Conservation (phyloP, 2,113 vertebrate species). For the Xenopus borealis region DNA sequence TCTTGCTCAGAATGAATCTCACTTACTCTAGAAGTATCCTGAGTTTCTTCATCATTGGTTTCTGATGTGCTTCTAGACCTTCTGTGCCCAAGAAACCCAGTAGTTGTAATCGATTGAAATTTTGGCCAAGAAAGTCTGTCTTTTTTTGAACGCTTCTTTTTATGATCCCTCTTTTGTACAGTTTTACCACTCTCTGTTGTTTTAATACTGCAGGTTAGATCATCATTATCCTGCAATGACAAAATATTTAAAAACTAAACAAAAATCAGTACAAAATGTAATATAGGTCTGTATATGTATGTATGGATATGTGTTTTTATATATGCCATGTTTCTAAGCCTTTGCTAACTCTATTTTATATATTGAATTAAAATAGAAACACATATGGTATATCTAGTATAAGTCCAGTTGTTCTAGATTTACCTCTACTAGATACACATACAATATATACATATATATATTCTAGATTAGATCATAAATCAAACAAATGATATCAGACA, state of each 20-base stretch:
- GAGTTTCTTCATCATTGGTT: slow-evolving; percentile 53
- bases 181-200: slow-evolving; percentile 61
- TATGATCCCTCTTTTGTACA: slow-evolving; percentile 51
- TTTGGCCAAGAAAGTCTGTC: slow-evolving; percentile 73
- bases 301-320: too few species aligned
- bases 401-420: too few species aligned
- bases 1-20: slow-evolving; percentile 56
- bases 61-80: slow-evolving; percentile 73
- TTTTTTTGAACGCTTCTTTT: slow-evolving; percentile 58
- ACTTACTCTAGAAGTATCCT: slow-evolving; percentile 57
- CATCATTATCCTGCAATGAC: neutral
- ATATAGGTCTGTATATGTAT: too few species aligned
- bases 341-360: too few species aligned
- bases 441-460: too few species aligned
- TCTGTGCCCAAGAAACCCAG: slow-evolving; percentile 55
- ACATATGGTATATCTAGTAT: too few species aligned
- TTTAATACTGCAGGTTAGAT: slow-evolving; percentile 13
- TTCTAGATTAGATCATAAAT: too few species aligned
- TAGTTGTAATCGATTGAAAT: slow-evolving; percentile 62
- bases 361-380: too few species aligned
- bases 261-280: too few species aligned
- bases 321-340: too few species aligned
- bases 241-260: neutral
- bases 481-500: too few species aligned
- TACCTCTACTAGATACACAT: too few species aligned